phyloP scores from a whole-genome alignment of 2,888 invertebrate species.

The Melipona bicolor region DNA sequence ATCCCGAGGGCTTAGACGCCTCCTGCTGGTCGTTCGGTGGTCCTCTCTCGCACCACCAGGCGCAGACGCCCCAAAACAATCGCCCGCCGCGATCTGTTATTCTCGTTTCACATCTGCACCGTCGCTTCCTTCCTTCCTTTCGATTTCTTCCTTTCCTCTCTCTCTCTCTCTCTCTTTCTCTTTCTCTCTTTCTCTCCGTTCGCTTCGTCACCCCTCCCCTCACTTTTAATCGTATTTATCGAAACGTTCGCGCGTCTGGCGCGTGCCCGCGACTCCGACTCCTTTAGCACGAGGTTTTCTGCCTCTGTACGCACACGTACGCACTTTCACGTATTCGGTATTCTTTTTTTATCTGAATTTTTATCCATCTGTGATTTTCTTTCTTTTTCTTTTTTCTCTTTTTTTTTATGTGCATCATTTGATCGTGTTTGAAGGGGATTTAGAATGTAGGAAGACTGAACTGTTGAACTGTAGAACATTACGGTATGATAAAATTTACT shows the following conservation, averaged over 20 bases:
- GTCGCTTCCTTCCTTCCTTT: background rate
- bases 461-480: too few species aligned
- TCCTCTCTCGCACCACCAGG: slow-evolving; percentile 64
- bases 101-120: slow-evolving; percentile 14
- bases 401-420: too few species aligned
- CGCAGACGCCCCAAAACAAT: slow-evolving; percentile 74
- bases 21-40: slow-evolving; percentile 63
- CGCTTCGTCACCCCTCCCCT: background rate
- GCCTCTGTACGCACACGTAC: too few species aligned
- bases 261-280: background rate
- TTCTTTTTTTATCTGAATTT: too few species aligned
- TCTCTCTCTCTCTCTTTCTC: background rate
- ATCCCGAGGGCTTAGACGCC: slow-evolving; percentile 71
- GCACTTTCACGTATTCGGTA: too few species aligned
- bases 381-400: too few species aligned
- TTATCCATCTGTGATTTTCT: too few species aligned
- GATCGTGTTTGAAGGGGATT: too few species aligned
- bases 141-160: background rate
- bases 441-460: too few species aligned
- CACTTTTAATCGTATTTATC: background rate
- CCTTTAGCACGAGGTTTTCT: too few species aligned
- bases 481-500: too few species aligned
- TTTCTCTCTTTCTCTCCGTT: background rate
- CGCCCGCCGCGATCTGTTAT: slow-evolving; percentile 41
- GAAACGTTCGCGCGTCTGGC: background rate